Conservation (phyloP, 1,140 invertebrate species). For the Macrobrachium rosenbergii region DNA sequence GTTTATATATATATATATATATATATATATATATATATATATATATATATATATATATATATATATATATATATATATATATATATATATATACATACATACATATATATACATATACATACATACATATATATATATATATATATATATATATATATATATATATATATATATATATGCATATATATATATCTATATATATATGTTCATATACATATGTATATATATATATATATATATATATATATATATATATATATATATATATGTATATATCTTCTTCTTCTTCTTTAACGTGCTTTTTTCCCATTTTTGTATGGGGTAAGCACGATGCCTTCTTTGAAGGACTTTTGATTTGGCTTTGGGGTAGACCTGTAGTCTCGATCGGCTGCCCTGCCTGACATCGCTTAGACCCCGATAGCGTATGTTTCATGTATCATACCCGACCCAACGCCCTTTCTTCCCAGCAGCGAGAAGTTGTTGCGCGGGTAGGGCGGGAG, state of each 20-base stretch:
- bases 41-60: slow-evolving; percentile 6
- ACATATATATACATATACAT: not conserved
- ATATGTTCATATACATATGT: not conserved
- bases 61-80: not conserved
- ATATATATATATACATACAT: not conserved
- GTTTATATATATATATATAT: no score
- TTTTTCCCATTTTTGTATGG: no score
- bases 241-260: slow-evolving; percentile 22
- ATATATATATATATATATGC: not conserved
- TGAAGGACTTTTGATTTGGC: no score
- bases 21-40: not conserved
- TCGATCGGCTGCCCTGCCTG: no score
- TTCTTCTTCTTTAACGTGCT: no score
- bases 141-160: not conserved
- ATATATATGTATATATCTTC: slow-evolving; percentile 7
- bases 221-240: not conserved
- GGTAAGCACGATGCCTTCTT: no score
- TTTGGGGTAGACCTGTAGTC: no score
- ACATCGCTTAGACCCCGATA: no score
- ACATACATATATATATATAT: not conserved
- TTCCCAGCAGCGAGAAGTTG: no score
- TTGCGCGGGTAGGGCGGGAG: no score
- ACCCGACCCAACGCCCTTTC: no score
- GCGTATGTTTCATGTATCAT: no score
- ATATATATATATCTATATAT: not conserved